Conservation (phyloP, 2,113 vertebrate genomes). For the Chionomys nivalis region DNA sequence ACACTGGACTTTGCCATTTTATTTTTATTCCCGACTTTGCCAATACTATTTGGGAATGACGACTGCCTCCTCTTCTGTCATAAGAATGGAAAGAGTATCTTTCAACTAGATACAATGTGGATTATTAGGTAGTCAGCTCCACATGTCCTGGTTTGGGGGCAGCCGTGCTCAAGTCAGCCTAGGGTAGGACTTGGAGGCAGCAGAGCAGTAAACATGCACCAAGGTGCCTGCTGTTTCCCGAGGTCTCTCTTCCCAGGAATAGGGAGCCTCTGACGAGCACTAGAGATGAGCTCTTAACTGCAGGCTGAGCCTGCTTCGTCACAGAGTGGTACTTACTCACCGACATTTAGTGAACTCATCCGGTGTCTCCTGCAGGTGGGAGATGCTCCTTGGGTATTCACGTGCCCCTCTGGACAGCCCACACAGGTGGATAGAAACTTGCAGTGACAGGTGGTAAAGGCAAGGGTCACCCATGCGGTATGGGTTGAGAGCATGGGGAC, state of each 20-base stretch:
- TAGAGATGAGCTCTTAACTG: neutral
- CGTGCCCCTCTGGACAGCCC: neutral
- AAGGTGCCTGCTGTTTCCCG: neutral
- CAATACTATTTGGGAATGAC: neutral
- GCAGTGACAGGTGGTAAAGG: neutral
- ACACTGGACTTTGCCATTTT: neutral
- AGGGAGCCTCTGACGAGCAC: neutral
- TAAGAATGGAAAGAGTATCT: neutral
- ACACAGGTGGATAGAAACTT: neutral
- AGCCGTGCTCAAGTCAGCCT: neutral
- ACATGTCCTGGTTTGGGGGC: neutral
- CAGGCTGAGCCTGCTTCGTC: neutral
- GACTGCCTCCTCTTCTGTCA: neutral
- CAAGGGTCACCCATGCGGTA: neutral
- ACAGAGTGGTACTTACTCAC: neutral
- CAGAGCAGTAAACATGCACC: neutral
- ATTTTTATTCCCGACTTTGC: constrained; percentile 20
- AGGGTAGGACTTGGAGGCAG: neutral
- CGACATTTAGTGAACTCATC: neutral
- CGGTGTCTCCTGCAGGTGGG: neutral
- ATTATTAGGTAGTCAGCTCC: neutral
- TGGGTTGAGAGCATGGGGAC: neutral
- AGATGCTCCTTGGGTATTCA: neutral
- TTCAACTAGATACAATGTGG: neutral
- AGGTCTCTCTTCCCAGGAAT: neutral